Evolutionary conservation across 1,140 invertebrate genomes (phyloP), one percentile per base, ranked within the genome.

Genomic region (Portunus trituberculatus): DNA sequence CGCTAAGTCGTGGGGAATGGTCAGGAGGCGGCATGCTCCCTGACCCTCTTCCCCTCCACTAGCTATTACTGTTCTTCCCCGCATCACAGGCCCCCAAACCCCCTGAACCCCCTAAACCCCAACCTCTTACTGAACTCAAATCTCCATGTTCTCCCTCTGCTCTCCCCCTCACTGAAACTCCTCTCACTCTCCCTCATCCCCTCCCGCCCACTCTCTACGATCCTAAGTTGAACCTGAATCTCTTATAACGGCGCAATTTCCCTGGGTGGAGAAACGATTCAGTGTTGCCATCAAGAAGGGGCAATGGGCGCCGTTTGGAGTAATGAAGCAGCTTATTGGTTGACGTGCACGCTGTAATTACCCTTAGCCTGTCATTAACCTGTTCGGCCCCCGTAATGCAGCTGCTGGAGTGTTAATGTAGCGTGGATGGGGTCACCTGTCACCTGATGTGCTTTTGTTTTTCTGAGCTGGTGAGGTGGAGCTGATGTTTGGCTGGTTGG

Each of bases 141-240:
- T 39, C 39, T n/a, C 67, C n/a, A 1, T 76, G 4, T n/a, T 7
- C 67, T n/a, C 67, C 20, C n/a, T 76, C 25, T 20, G 1, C n/a
- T 76, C 67, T 76, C 25, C 67, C 67, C 67, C n/a, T 76, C 67
- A 76, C 67, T 76, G 12, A n/a, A 12, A 1, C 20, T 25, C n/a
- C 67, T 76, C 89, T 91, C 89, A 20, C 89, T 52, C 46, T 91
- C 46, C 46, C n/a, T 91, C 45, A 14, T 45, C 46, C 89, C n/a
- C 46, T 52, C 20, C 48, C 28, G 31, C 25, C 84, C 25, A 8
- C 29, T 29, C 29, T 46, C 16, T 16, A n/a, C 67, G 67, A 7
- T n/a, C 20, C 67, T n/a, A 76, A 76, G 10, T 76, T 20, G 7
- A 20, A 0, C 67, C 25, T n/a, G 67, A 76, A 76, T 76, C 67